Evolutionary conservation across 1,140 invertebrate genomes (phyloP), one percentile per base, ranked within the genome.

Genomic region (Drusus annulatus): DNA sequence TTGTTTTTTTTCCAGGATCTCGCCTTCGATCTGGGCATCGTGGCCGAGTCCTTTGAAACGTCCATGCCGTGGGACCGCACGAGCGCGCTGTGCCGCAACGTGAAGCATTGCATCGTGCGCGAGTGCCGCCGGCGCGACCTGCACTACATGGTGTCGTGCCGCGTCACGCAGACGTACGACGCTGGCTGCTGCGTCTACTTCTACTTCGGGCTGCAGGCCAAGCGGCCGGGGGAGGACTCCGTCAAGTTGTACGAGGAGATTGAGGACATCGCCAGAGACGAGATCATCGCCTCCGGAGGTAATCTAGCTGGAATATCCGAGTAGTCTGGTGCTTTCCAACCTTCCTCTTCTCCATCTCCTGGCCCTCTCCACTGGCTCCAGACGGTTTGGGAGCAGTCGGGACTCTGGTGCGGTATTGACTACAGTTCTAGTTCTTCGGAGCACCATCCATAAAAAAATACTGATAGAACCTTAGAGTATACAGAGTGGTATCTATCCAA

Each of bases 1-100:
- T 1, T 45, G 19, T 0, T 15, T 23, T 0, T 52, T 15, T 86
- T 89, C 16, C 87, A 97, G 96, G 98, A 99, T 89, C 89, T 99
- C 56, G 98, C 93, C 0, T 91, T 99, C 65, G 95, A 98, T 50
- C 98, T 95, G 86, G 93, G 93, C 78, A 92, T 99, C 54, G 93
- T 99, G 10, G 94, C 97, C 0, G 98, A 99, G 88, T 99, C 98
- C 0, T 99, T 99, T 90, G 98, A 99, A 89, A 99, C 98, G 0
- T 99, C 98, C 0, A 97, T 98, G 17, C 95, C 98, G 2, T 99
- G 98, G 98, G 96, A 98, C 87, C 93, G 95, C 56, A 94, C 97
- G 7, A 86, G 94, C n/a, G 88, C 92, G 23, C 87, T 99, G 16
- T 98, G 97, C 86, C 90, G 92, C 31, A 98, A 98, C 90, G 97